Percentiles rank a stretch among this genome's conserved stretches.
Conservation (phyloP, 2,888 invertebrate species). For the Brachyptera risi region DNA sequence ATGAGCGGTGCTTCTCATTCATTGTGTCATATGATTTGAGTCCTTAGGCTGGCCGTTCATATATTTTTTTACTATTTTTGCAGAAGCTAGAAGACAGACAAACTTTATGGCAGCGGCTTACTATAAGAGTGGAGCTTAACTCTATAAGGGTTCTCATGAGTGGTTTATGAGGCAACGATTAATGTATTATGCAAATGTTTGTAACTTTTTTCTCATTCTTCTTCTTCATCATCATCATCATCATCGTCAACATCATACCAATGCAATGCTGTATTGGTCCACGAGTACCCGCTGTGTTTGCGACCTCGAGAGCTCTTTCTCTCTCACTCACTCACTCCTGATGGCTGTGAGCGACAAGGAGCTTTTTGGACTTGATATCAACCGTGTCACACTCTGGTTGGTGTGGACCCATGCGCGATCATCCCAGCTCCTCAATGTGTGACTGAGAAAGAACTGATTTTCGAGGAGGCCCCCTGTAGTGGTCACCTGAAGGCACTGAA, state of each 20-base stretch:
- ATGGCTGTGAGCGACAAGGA: too few species aligned
- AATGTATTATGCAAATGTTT: constrained; percentile 10
- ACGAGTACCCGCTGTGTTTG: too few species aligned
- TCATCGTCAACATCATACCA: neutral
- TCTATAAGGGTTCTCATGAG: neutral
- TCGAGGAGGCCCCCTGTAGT: constrained; percentile 23
- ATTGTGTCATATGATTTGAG: constrained; percentile 5
- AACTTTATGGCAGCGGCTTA: neutral
- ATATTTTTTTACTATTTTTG: neutral
- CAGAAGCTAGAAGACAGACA: constrained; percentile 3
- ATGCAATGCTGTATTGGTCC: too few species aligned
- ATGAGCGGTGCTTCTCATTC: neutral
- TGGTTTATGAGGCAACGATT: constrained; percentile 6
- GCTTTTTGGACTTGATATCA: too few species aligned
- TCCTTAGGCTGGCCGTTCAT: neutral
- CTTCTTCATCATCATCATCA: neutral
- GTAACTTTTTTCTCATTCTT: neutral
- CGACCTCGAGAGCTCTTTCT: too few species aligned
- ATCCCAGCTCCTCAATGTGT: neutral
- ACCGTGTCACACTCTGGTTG: too few species aligned
- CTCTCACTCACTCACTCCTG: too few species aligned
- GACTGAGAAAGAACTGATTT: neutral
- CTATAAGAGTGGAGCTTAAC: neutral
- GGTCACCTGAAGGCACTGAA: constrained; percentile 18
- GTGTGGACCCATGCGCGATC: too few species aligned